phyloP scores from a whole-genome alignment of 1,140 invertebrate genomes.

The Drosophila sp. region DNA sequence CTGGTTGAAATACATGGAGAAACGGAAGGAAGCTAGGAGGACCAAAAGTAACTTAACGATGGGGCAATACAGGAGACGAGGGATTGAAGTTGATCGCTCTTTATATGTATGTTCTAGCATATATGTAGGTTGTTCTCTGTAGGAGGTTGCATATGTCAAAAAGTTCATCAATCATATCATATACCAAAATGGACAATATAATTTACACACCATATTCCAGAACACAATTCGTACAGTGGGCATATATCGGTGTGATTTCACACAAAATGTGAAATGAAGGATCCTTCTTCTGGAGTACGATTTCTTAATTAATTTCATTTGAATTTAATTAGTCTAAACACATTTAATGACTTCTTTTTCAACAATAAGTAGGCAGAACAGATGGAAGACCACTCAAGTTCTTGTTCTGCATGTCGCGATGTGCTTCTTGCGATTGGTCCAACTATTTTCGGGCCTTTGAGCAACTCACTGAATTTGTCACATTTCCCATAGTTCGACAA shows the following conservation, averaged over 20 bases:
- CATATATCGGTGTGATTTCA: too few relatives aligned
- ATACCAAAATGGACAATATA: constrained; percentile 55
- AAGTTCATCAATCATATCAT: constrained; percentile 64
- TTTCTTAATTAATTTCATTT: too few relatives aligned
- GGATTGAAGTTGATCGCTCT: constrained; percentile 31
- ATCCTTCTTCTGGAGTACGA: too few relatives aligned
- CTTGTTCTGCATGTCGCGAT: too few relatives aligned
- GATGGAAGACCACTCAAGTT: too few relatives aligned
- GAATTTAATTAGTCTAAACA: too few relatives aligned
- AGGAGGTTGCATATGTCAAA: constrained; percentile 21
- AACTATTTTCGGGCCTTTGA: too few relatives aligned
- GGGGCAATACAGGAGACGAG: not conserved
- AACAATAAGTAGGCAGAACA: too few relatives aligned
- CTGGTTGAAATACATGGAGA: constrained; percentile 46
- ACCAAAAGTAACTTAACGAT: not conserved
- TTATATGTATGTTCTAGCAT: not conserved
- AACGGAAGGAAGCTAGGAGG: not conserved
- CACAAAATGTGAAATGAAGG: too few relatives aligned
- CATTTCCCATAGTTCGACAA: not conserved
- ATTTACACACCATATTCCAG: constrained; percentile 31
- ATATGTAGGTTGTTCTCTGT: not conserved
- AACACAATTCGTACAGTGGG: not conserved
- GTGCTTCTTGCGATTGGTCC: too few relatives aligned
- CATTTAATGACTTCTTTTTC: too few relatives aligned
- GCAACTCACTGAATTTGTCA: too few relatives aligned